Percentiles rank a stretch among this genome's conserved stretches.
Conservation (phyloP, 2,797 vertebrate genomes). For the Mallotus villosus region DNA sequence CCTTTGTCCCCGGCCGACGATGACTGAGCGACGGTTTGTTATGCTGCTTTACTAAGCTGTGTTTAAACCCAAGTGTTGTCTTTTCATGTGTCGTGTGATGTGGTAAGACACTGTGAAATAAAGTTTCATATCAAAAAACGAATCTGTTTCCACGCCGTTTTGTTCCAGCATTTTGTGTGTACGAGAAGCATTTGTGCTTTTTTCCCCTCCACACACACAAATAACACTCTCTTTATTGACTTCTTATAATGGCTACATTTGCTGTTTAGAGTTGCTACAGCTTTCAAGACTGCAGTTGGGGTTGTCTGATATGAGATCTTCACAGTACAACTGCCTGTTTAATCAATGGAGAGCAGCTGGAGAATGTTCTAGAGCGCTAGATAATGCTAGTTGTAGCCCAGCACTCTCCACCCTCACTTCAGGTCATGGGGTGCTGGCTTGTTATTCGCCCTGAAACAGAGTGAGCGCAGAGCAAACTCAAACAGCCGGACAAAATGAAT, state of each 20-base stretch:
- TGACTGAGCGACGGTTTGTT: background rate
- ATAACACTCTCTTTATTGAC: too few species aligned
- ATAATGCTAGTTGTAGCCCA: conserved; percentile 25
- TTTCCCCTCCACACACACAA: too few species aligned
- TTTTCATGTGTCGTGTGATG: background rate
- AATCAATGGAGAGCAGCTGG: conserved; percentile 62
- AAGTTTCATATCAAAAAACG: conserved; percentile 33
- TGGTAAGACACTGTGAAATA: conserved; percentile 45
- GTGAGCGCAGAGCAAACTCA: conserved; percentile 60
- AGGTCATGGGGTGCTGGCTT: conserved; percentile 49
- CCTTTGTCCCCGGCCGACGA: background rate
- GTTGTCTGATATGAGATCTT: conserved; percentile 57
- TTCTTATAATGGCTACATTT: background rate
- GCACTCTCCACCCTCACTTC: conserved; percentile 32
- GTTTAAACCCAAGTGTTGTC: background rate
- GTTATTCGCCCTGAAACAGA: conserved; percentile 68
- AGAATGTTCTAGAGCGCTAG: conserved; percentile 32
- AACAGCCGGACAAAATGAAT: conserved; percentile 59
- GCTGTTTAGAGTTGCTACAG: conserved; percentile 2
- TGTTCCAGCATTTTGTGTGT: background rate
- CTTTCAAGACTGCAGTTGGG: conserved; percentile 42
- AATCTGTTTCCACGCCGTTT: background rate
- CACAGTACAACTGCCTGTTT: conserved; percentile 52
- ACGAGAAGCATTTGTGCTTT: too few species aligned
- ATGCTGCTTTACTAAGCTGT: background rate